phyloP scores from a whole-genome alignment of 2,888 invertebrate genomes.

The Tenthredo livida region DNA sequence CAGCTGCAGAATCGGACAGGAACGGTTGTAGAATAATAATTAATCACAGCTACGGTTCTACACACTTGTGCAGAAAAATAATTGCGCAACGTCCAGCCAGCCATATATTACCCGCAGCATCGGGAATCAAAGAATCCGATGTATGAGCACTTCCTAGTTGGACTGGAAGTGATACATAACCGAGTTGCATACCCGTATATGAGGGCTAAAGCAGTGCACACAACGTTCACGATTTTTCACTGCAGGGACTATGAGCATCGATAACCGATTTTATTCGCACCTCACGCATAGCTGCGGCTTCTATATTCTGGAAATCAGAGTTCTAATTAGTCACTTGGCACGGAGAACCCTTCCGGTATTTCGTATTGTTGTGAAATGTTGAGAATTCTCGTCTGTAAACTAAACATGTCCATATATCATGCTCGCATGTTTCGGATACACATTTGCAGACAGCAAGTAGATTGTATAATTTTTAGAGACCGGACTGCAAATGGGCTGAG shows the following conservation, averaged over 20 bases:
- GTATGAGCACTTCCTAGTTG: conserved; percentile 29
- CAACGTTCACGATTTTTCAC: background rate
- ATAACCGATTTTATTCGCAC: background rate
- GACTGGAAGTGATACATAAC: conserved; percentile 10
- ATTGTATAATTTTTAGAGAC: background rate
- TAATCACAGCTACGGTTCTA: background rate
- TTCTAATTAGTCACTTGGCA: background rate
- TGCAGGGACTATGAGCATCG: background rate
- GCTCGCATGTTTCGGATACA: background rate
- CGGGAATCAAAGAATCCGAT: conserved; percentile 13
- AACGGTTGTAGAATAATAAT: background rate
- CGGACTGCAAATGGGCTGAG: background rate
- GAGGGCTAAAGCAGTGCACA: conserved; percentile 22
- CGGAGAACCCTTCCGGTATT: background rate
- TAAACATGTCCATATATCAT: background rate
- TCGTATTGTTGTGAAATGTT: background rate
- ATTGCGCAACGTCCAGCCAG: conserved; percentile 21
- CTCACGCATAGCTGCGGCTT: background rate
- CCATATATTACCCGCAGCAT: conserved; percentile 30
- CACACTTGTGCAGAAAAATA: background rate
- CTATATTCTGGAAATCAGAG: background rate
- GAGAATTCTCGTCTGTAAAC: background rate
- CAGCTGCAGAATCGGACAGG: background rate
- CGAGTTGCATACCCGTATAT: conserved; percentile 22
- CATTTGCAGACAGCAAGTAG: background rate